Conservation (phyloP, 2,888 invertebrate species). For the Eurytoma californica region DNA sequence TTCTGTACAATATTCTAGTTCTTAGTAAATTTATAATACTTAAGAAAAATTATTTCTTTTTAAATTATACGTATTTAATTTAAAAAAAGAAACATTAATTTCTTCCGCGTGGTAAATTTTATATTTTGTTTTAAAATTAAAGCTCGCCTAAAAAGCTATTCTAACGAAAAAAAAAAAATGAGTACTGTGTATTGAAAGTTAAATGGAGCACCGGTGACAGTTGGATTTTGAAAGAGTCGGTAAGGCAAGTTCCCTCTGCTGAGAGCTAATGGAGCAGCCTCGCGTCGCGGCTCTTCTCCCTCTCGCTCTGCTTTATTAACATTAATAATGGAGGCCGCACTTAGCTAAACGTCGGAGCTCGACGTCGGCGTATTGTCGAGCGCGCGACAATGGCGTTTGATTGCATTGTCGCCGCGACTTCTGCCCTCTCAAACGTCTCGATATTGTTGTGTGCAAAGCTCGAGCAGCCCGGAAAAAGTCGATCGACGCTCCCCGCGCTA, state of each 20-base stretch:
- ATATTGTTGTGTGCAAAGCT: neutral
- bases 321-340: slow-evolving; percentile 62
- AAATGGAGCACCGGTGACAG: no score
- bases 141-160: neutral
- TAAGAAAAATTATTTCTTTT: no score
- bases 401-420: slow-evolving; percentile 58
- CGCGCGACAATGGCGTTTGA: slow-evolving; percentile 61
- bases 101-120: no score
- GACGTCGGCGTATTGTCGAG: slow-evolving; percentile 54
- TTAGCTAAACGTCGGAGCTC: slow-evolving; percentile 63
- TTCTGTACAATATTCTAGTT: no score
- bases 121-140: no score
- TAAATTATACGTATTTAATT: no score
- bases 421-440: slow-evolving; percentile 4
- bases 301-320: slow-evolving; percentile 61
- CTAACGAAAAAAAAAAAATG: no score
- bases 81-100: no score
- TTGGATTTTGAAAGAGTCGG: no score
- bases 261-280: neutral
- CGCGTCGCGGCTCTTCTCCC: neutral
- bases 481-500: neutral
- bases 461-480: slow-evolving; percentile 8
- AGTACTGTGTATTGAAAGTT: no score
- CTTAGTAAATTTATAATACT: no score
- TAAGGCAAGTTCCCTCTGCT: no score